phyloP scores from a whole-genome alignment of 2,797 vertebrate species.

The Hirundo rustica region DNA sequence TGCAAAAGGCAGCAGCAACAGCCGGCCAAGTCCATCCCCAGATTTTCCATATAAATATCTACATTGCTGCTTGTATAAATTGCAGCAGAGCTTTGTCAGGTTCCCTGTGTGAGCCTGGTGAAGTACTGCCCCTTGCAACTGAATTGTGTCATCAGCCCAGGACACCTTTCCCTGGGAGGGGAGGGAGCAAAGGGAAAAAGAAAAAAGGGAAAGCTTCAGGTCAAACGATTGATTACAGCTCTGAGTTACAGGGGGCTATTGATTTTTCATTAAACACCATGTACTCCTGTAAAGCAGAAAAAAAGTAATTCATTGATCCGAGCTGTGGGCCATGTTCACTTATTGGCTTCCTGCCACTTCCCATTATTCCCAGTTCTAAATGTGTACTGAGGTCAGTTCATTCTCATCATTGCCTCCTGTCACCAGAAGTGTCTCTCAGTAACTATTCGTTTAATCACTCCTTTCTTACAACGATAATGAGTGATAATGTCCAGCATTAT shows the following conservation, averaged over 20 bases:
- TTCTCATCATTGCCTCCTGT: slow-evolving; percentile 80
- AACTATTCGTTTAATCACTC: slow-evolving; percentile 78
- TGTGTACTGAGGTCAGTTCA: slow-evolving; percentile 79
- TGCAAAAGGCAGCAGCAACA: not conserved
- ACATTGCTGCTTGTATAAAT: not conserved
- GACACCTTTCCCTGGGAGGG: slow-evolving; percentile 28
- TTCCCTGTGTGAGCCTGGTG: slow-evolving; percentile 14
- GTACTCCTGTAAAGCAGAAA: slow-evolving; percentile 70
- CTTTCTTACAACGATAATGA: slow-evolving; percentile 76
- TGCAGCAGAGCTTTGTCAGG: not conserved
- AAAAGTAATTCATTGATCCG: slow-evolving; percentile 88
- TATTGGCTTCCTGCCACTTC: slow-evolving; percentile 91
- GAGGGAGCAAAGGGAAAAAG: not conserved
- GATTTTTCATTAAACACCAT: slow-evolving; percentile 91
- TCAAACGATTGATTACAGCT: slow-evolving; percentile 80
- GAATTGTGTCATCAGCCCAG: slow-evolving; percentile 58
- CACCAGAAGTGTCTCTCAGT: slow-evolving; percentile 77
- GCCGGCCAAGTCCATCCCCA: not conserved
- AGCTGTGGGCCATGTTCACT: slow-evolving; percentile 80
- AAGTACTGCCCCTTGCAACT: slow-evolving; percentile 55
- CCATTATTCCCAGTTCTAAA: slow-evolving; percentile 81
- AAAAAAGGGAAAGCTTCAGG: slow-evolving; percentile 69
- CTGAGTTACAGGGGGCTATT: slow-evolving; percentile 83
- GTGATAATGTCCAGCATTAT: slow-evolving; percentile 64
- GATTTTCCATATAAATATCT: not conserved